Evolutionary conservation across 92 coral and sea anemone species (phyloP), one percentile per base, ranked within the genome.

Genomic region (Siderastrea siderea): DNA sequence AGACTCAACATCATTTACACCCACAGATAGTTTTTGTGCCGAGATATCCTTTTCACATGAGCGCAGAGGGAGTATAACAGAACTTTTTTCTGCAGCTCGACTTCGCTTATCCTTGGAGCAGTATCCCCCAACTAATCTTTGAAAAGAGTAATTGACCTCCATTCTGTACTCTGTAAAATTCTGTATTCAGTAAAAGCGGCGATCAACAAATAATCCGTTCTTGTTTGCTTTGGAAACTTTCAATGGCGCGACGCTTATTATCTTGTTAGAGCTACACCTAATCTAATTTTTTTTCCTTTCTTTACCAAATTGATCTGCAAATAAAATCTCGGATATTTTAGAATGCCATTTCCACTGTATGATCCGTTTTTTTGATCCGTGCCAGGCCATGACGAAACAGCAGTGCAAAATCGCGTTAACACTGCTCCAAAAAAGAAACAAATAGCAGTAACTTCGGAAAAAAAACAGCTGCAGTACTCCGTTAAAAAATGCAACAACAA

Each of bases 111-210:
- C 80, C 46, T 78, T 79, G 82, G 84, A 82, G 67, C 92, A 89
- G 72, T 55, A 50, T 54, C 92, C 89, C 75, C 89, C 92, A 83
- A 84, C 92, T 66, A 83, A 68, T 89, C 85, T 60, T 80, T 76
- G 89, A 85, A 78, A 83, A 14, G 89, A 88, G 64, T 88, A 82
- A 75, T 75, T 74, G 62, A 60, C 14, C 2, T 74, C 72, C 89
- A 82, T 82, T 54, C 64, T 60, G 38, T 26, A 26, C 38, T 26
- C 38, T 61, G 47, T 26, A 78, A 53, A 26, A 55, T 57, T 59
- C 64, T 81, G 74, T 55, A 48, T 68, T 45, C 74, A 65, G 45
- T 68, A 55, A 55, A 55, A 7, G 7, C 60, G 13, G 60, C 13
- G 60, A 55, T 55, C 60, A 55, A 7, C 60, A 26, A 26, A 26